A percentile compares a stretch with the other conserved stretches of the same genome.
Evolutionary conservation across 2,113 vertebrate species (phyloP).

Genomic region (Scophthalmus maximus): DNA sequence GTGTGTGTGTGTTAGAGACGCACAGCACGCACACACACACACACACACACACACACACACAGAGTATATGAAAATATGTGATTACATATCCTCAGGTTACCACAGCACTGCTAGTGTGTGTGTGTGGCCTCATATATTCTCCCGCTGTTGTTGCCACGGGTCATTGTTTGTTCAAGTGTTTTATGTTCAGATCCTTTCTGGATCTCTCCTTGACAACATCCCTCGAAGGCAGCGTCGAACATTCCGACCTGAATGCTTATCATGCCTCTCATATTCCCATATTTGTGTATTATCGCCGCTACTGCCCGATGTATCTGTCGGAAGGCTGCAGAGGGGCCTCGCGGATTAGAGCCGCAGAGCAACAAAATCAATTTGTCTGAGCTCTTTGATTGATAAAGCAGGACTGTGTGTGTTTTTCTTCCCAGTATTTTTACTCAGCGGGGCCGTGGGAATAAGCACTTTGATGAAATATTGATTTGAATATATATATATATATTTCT

Average conservation of each 20-base stretch:
- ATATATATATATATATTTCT: slow-evolving; percentile 16
- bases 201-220: slow-evolving; percentile 21
- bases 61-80: slow-evolving; percentile 17
- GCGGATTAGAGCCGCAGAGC: slow-evolving; percentile 29
- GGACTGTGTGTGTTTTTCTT: slow-evolving; percentile 42
- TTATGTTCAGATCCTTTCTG: slow-evolving; percentile 3
- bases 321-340: not conserved
- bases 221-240: slow-evolving; percentile 15
- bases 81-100: slow-evolving; percentile 39
- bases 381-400: slow-evolving; percentile 56
- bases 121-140: slow-evolving; percentile 12
- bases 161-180: slow-evolving; percentile 11
- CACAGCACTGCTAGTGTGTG: too few relatives aligned
- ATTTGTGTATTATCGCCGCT: slow-evolving; percentile 2
- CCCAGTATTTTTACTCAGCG: slow-evolving; percentile 40
- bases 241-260: slow-evolving; percentile 32
- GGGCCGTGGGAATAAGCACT: slow-evolving; percentile 2
- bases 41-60: not conserved
- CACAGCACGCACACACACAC: too few relatives aligned
- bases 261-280: not conserved
- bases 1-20: slow-evolving; percentile 1
- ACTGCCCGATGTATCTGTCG: not conserved
- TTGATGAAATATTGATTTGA: slow-evolving; percentile 40
- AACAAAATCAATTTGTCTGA: slow-evolving; percentile 67
- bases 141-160: not conserved